Conservation (phyloP, 2,113 vertebrate species). For the Erythrolamprus reginae region DNA sequence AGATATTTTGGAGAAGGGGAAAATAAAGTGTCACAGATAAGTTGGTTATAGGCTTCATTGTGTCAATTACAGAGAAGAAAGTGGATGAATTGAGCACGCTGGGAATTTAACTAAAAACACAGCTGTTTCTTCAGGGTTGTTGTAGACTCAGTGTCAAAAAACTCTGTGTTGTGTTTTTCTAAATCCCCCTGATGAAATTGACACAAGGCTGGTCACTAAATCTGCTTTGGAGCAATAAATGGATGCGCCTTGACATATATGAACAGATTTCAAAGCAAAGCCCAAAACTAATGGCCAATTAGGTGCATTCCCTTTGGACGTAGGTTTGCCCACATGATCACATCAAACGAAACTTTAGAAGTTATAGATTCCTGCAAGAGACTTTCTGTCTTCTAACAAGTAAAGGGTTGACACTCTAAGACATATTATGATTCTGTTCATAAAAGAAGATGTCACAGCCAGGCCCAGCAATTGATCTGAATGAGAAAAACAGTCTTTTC, state of each 20-base stretch:
- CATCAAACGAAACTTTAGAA: constrained; percentile 20
- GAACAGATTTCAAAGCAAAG: background rate
- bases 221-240: background rate
- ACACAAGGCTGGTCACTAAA: background rate
- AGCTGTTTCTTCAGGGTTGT: background rate
- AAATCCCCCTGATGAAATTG: background rate
- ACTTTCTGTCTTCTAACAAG: background rate
- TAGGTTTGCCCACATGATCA: constrained; percentile 8
- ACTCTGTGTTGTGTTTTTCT: constrained; percentile 2
- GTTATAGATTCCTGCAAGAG: background rate
- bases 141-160: constrained; percentile 13
- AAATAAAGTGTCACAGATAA: background rate
- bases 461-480: background rate
- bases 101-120: background rate
- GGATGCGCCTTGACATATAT: background rate
- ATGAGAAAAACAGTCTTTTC: background rate
- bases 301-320: background rate
- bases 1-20: background rate
- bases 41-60: background rate
- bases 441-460: background rate
- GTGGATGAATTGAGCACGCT: background rate
- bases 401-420: background rate
- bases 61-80: background rate
- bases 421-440: background rate
- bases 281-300: background rate